Base-by-base conservation (phyloP, 2,113 vertebrate species). In the Myotis davidii region DNA sequence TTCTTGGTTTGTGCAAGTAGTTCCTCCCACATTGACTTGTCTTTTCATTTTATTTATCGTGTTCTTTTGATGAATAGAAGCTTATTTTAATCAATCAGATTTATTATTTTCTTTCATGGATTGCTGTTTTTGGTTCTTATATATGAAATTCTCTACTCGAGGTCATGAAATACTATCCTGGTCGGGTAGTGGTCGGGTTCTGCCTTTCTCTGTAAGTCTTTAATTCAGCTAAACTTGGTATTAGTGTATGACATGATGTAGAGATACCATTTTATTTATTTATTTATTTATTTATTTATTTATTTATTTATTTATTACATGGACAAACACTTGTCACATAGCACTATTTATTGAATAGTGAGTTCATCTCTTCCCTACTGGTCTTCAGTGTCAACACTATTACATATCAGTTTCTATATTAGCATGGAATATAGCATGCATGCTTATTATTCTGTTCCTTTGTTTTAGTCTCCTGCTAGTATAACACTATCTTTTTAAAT, bases 51-150 rank as follows among this genome's bases (percentile, higher is more conserved):
- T 69, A 9, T 67, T 56, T 69, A 9, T 67, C 21, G 11, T 59
- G 11, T 69, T 69, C 34, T 77, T 77, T 92, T 86, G 61, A 78
- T 78, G 50, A 92, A 69, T 21, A 77, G 59, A 54, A 45, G 37
- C 21, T 78, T 78, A 70, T 70, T 70, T 92, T 86, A 78, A 78
- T 69, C 56, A 23, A 37, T 59, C 17, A 70, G 16, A 86, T 86
- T 69, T 69, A 20, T 45, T 17, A 69, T 6, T 86, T 48, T 78
- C 37, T 92, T 12, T 39, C 85, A 85, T 85, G 34, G 50, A 78
- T 70, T 90, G 76, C 42, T 79, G 16, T 25, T 88, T 95, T 88
- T 70, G 32, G 20, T 76, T 95, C 39, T 77, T 92, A n/a, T 52
- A 13, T 67, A 39, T 77, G 27, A 76, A 77, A 77, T 61, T 32